Base-by-base conservation (phyloP, 2,888 invertebrate genomes). In the Trilocha varians region DNA sequence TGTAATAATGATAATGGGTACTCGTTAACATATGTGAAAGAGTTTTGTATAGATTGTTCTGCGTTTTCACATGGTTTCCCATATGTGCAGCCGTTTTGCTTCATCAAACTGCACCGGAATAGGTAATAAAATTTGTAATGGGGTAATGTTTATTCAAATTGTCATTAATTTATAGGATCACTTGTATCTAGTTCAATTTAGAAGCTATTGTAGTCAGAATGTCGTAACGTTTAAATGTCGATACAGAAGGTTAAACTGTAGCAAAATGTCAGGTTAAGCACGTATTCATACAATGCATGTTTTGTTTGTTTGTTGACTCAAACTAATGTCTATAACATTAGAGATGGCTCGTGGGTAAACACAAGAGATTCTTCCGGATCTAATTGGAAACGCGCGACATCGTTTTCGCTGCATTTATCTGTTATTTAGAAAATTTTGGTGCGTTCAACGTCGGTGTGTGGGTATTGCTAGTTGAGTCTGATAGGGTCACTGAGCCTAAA, bases 331-430 rank as follows among this genome's bases (percentile, higher is more conserved):
- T 25, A 4, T n/a, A 47, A 50, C 65, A 70, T 75, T 73, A 78
- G 70, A 66, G 65, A 62, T 67, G 67, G 67, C 57, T 60, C 38
- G 11, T 17, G 6, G 54, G 33, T 34, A 53, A 61, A 62, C 63
- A 53, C 62, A 55, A 57, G 57, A 68, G 59, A 61, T 58, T 71
- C 77, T 82, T 82, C 78, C 79, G 82, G 64, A 79, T 80, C 79
- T 79, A 79, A 83, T 78, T 70, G 77, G 62, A 56, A 61, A 63
- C 62, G 62, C 65, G 62, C 58, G 66, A 66, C 65, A 57, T 65
- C 61, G 56, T 49, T 48, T 46, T 55, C 39, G 44, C 39, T 49
- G 42, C 44, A 46, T 55, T 53, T 52, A 50, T 58, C 47, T 45
- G 47, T 41, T 39, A 49, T 50, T 54, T 25, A 25, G 25, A 25